Evolutionary conservation across 2,113 vertebrate genomes (phyloP), one percentile per base, ranked within the genome.

Genomic region (Arenaria interpres): DNA sequence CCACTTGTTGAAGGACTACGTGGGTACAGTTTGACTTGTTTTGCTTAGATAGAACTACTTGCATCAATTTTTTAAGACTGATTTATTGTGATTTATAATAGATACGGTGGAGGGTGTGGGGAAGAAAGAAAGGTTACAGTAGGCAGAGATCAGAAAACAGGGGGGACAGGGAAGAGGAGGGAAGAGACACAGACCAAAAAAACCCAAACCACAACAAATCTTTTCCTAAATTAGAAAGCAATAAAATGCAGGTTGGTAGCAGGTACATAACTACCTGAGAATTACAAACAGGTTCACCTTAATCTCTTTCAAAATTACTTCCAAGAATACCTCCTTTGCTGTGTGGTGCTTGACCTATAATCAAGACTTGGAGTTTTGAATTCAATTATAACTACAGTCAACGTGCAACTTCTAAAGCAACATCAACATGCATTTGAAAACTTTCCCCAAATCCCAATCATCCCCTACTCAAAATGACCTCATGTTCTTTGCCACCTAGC

Each of bases 111-210:
- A 88, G 17, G 22, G 14, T 33, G 25, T 33, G 13, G 10, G 48
- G 19, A 76, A 89, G 41, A 72, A 14, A 68, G 23, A 46, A 63
- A 56, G 24, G 25, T 77, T 74, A 66, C 22, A 77, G 23, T 4
- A 43, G 43, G 37, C n/a, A 78, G 51, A 63, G 43, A 18, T 72
- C 39, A 78, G 41, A 77, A 89, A 86, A 86, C 1, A 4, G 20
- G 27, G 8, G 0, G 2, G 6, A 4, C 54, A 3, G 9, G 4
- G 12, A 4, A 5, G 23, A 5, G 46, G 6, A 10, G 17, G 25
- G 19, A 68, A 46, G 43, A 63, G 39, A 76, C 6, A 50, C 11
- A 25, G 18, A 57, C 4, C 27, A 10, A 19, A 81, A 50, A 45
- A 51, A 46, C 30, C 17, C 18, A 43, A 45, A 32, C 28, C 6